These are phyloP conservation scores for Nephrotoma appendiculata DNA, from an alignment of 2,888 invertebrate genomes.

Conservation along the genomic window DNA sequence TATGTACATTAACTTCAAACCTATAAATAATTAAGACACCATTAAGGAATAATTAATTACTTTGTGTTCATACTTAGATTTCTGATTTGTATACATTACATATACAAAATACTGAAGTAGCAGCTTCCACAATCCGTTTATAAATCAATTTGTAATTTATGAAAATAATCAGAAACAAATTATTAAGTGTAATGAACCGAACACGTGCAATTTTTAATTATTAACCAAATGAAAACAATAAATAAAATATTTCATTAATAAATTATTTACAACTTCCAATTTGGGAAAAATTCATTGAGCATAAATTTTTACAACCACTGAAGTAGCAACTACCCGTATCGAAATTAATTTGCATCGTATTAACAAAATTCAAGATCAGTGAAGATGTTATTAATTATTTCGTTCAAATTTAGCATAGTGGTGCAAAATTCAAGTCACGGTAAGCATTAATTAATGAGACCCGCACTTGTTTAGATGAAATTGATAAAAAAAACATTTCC, in stretches of 20 bases:
- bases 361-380: background rate
- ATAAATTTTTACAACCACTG: background rate
- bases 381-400: too few species aligned
- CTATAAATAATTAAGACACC: background rate
- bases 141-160: background rate
- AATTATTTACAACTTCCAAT: background rate
- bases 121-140: background rate
- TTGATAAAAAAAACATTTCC: too few species aligned
- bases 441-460: too few species aligned
- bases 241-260: background rate
- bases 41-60: background rate
- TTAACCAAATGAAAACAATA: background rate
- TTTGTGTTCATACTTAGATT: background rate
- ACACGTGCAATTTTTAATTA: background rate
- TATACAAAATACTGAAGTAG: background rate
- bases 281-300: background rate
- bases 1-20: background rate
- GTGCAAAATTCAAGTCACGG: too few species aligned
- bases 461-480: too few species aligned
- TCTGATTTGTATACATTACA: background rate
- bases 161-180: background rate
- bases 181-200: background rate
- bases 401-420: too few species aligned
- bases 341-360: background rate
- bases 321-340: background rate